Evolutionary conservation across 2,113 vertebrate genomes (phyloP), one percentile per base, ranked within the genome.

Genomic region (Pimephales promelas): DNA sequence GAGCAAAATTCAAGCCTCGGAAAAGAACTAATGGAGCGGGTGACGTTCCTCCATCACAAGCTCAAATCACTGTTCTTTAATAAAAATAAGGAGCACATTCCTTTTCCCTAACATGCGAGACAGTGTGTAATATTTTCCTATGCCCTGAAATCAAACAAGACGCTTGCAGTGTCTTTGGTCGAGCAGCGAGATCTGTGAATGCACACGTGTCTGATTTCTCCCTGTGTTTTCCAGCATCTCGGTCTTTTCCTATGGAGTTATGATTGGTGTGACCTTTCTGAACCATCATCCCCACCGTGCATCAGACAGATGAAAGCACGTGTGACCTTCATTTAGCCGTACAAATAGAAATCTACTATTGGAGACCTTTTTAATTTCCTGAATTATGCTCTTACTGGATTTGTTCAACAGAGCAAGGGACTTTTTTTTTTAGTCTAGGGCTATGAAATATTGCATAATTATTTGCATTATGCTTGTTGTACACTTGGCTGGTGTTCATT

Each of bases 211-310:
- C 56, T 64, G 24, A 24, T 43, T 79, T 77, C 47, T 79, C 24
- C 59, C 36, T 28, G 5, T 28, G 59, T 49, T 79, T 66, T 79
- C 40, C 61, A 78, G 75, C 75, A 5, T 24, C 10, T 84, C 18
- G 20, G 13, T 40, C 13, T 73, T 54, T 83, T 66, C 72, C 79
- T 72, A 6, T 13, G 1, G 54, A 43, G 78, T 84, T 61, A 24
- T 87, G 81, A 79, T 76, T 70, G 49, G 13, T 28, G 28, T 86
- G 79, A 89, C 86, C 84, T 89, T 87, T 89, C 82, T 31, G 16
- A 76, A 47, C 59, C 40, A 83, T 85, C 70, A 76, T 56, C 11
- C 73, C 64, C 18, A 45, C 66, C 9, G 52, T 57, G 40, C 34
- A 84, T 82, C 74, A 45, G 57, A 45, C 52, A 85, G 83, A 88